Evolutionary conservation across 2,113 vertebrate species (phyloP).

Genomic region (Emydocephalus ijimae): DNA sequence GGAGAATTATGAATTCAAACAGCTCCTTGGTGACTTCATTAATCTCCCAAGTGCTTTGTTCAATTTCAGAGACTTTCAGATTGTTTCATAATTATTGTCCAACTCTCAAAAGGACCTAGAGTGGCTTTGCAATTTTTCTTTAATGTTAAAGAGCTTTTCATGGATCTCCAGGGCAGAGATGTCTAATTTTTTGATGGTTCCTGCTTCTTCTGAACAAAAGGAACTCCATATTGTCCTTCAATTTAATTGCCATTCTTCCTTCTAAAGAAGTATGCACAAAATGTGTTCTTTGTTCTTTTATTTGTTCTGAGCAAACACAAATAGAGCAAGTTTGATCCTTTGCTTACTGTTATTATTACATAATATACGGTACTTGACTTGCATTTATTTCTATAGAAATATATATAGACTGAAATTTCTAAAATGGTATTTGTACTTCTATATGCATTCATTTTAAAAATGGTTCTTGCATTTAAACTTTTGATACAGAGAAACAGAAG

Average conservation of each 20-base stretch:
- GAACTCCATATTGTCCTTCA: background rate
- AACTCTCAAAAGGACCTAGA: background rate
- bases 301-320: background rate
- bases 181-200: background rate
- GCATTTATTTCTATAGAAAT: background rate
- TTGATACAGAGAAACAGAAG: background rate
- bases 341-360: background rate
- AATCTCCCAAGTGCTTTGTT: background rate
- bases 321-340: background rate
- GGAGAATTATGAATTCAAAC: background rate
- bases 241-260: background rate
- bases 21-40: background rate
- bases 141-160: background rate
- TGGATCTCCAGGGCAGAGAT: background rate
- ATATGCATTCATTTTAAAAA: background rate
- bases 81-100: background rate
- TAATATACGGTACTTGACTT: background rate
- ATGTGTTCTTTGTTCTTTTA: background rate
- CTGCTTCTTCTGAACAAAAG: background rate
- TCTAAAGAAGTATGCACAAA: background rate
- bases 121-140: background rate
- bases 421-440: background rate
- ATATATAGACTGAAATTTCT: background rate
- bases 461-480: background rate
- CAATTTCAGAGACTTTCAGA: background rate